A percentile compares a stretch with the other conserved stretches of the same genome.
Evolutionary conservation across 2,888 invertebrate genomes (phyloP).

Genomic region (Shargacucullia verbasci): DNA sequence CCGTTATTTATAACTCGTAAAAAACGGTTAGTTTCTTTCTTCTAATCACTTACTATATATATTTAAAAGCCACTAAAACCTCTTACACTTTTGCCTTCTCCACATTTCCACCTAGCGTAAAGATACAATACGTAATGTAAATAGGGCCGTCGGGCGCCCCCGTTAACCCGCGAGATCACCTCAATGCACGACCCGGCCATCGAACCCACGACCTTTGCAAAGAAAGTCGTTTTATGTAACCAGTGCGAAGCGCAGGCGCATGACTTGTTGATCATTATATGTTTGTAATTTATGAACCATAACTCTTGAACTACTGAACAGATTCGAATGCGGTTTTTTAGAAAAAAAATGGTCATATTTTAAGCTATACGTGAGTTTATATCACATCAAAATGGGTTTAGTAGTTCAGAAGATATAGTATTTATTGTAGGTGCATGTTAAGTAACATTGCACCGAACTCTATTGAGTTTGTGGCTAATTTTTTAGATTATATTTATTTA

Average conservation of each 20-base stretch:
- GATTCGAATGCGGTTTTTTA: conserved; percentile 13
- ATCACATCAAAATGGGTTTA: not conserved
- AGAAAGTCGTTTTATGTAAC: conserved; percentile 52
- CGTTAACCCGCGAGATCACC: conserved; percentile 46
- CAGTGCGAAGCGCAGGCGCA: conserved; percentile 32
- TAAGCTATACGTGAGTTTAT: not conserved
- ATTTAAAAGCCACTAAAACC: no score
- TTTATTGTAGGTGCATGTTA: conserved; percentile 6
- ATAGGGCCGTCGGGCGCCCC: conserved; percentile 31
- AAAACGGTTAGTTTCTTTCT: no score
- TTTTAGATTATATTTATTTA: conserved; percentile 17
- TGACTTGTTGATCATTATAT: conserved; percentile 16
- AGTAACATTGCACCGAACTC: conserved; percentile 16
- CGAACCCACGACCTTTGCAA: conserved; percentile 56
- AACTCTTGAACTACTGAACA: conserved; percentile 10
- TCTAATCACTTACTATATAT: no score
- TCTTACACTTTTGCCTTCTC: not conserved
- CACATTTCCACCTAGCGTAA: conserved; percentile 11
- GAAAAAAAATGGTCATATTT: not conserved
- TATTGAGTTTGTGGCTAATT: conserved; percentile 12
- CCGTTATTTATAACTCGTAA: no score
- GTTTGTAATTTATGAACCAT: conserved; percentile 4
- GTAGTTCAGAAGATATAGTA: conserved; percentile 5
- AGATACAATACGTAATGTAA: conserved; percentile 34
- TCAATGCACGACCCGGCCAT: conserved; percentile 48